Evolutionary conservation across 2,888 invertebrate species (phyloP).

Genomic region (Morinoia aosen): DNA sequence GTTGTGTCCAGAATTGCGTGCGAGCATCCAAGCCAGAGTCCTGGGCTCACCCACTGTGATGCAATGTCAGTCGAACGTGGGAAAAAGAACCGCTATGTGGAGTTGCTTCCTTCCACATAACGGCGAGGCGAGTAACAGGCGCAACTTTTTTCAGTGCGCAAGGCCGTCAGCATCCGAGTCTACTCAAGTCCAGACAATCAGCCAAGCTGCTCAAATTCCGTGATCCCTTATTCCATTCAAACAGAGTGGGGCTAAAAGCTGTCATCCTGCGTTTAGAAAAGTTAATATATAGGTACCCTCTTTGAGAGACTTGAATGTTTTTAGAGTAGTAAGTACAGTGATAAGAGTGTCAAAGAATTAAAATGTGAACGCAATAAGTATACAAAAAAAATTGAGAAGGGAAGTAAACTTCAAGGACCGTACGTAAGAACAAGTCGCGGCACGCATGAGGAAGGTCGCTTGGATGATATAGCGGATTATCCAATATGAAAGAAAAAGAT

Average conservation of each 20-base stretch:
- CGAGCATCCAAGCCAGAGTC: neutral
- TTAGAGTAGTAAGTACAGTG: neutral
- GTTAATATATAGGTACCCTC: neutral
- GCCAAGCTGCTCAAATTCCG: neutral
- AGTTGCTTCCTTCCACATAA: conserved; percentile 12
- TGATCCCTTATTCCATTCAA: neutral
- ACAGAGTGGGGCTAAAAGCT: neutral
- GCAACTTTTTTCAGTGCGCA: neutral
- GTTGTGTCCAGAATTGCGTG: neutral
- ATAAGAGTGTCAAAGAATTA: neutral
- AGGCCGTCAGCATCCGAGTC: conserved; percentile 10
- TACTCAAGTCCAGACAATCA: neutral
- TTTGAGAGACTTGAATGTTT: neutral
- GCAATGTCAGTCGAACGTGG: conserved; percentile 17
- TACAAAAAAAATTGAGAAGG: too few species aligned
- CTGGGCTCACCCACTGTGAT: neutral
- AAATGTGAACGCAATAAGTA: too few species aligned
- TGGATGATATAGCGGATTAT: neutral
- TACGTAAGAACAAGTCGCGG: neutral
- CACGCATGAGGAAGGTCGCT: neutral
- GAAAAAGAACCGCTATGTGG: neutral
- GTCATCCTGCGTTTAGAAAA: neutral
- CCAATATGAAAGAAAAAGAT: neutral
- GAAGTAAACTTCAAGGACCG: too few species aligned
- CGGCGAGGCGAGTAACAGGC: neutral